Evolutionary conservation across 2,113 vertebrate species (phyloP).

Genomic region (Thymallus thymallus): DNA sequence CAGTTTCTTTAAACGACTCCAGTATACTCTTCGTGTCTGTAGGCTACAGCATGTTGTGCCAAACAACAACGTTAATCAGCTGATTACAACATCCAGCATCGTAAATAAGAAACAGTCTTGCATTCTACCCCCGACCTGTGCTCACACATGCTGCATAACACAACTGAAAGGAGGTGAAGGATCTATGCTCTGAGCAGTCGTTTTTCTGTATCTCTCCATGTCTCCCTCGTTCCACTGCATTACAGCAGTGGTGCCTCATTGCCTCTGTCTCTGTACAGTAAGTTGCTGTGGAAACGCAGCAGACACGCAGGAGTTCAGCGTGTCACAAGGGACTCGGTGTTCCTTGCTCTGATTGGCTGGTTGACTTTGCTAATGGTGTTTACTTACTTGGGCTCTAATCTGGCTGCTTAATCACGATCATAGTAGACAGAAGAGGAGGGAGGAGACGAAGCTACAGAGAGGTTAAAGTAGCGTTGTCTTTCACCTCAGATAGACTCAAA

Average conservation of each 20-base stretch:
- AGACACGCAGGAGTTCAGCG: constrained; percentile 45
- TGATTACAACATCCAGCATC: no score
- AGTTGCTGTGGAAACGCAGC: constrained; percentile 56
- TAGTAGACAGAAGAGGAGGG: constrained; percentile 3
- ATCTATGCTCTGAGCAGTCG: no score
- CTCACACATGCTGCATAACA: no score
- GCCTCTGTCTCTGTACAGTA: constrained; percentile 34
- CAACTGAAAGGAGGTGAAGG: no score
- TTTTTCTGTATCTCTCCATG: neutral
- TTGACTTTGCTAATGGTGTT: constrained; percentile 52
- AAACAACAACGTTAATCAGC: no score
- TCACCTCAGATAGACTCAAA: no score
- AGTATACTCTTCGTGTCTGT: no score
- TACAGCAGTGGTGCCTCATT: constrained; percentile 21
- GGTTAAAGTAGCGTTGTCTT: constrained; percentile 16
- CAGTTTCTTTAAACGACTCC: no score
- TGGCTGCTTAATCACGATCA: constrained; percentile 45
- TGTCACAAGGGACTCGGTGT: constrained; percentile 43
- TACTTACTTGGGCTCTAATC: constrained; percentile 51
- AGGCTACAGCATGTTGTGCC: no score
- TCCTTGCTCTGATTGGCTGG: constrained; percentile 46
- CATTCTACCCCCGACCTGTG: no score
- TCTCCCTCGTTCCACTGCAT: constrained; percentile 19
- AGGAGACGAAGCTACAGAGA: constrained; percentile 13
- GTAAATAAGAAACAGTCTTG: no score